Base-by-base conservation (phyloP, 1,140 invertebrate genomes). In the Drosophila eugracilis region DNA sequence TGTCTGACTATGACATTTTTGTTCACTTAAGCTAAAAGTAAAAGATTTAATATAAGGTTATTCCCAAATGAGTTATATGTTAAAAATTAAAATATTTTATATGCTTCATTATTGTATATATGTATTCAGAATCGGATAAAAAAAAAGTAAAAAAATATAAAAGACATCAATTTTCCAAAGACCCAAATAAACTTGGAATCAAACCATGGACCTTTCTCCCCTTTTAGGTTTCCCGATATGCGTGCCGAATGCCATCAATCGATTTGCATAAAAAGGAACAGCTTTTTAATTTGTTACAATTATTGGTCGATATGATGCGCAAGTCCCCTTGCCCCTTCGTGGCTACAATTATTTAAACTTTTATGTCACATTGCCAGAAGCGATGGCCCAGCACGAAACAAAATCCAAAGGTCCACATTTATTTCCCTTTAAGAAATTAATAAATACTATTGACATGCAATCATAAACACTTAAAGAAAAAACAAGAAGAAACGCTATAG, bases 361-460 rank as follows among this genome's bases (percentile, higher is more conserved):
- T 47, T 58, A n/a, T n/a, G 52, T 53, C 36, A 55, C 58, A 58
- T 58, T 62, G 52, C 71, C 50, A 58, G 41, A 30, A 45, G 72
- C 49, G 10, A 21, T 28, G 21, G 24, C 26, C 54, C 62, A 22
- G 60, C 71, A 71, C 65, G 57, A 54, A 73, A 15, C 36, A 15
- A 15, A 4, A 15, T 32, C 12, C 3, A 30, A 21, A 7, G 6
- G 4, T 12, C 5, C 17, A 9, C 19, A 3, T 2, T 15, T 24
- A 24, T 34, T 34, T 42, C 57, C 48, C 19, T 70, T 70, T 75
- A 36, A 55, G 57, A 66, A 60, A 69, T 73, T 47, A 79, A 75
- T 78, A 79, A 80, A 65, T 71, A 71, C 55, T 66, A 62, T 79
- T 75, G 54, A 65, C 76, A 72, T 75, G 76, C 71, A 75, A 80